These are phyloP conservation scores for Lophius americanus DNA, from an alignment of 2,797 vertebrate genomes.

Conservation along the genomic window DNA sequence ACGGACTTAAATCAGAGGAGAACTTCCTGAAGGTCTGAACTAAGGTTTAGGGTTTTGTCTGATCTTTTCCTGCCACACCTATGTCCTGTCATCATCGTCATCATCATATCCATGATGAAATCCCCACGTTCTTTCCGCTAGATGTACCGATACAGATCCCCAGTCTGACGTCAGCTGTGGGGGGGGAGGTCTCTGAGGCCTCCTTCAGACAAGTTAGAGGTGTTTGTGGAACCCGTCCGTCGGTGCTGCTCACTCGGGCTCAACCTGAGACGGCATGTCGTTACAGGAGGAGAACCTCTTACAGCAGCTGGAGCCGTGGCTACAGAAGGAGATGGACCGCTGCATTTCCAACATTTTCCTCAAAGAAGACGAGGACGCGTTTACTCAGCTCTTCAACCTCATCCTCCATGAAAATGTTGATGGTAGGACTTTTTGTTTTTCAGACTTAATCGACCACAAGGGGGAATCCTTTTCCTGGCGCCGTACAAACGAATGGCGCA, in stretches of 20 bases:
- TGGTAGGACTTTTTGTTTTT: slow-evolving; percentile 76
- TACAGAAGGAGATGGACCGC: slow-evolving; percentile 92
- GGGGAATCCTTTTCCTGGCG: no score
- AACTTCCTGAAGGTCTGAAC: no score
- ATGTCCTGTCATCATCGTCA: no score
- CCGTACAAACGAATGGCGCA: no score
- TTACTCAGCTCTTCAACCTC: slow-evolving; percentile 92
- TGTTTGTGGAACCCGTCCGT: neutral
- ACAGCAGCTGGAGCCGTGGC: slow-evolving; percentile 87
- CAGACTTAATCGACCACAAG: no score
- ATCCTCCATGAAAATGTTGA: slow-evolving; percentile 91
- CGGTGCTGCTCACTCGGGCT: neutral
- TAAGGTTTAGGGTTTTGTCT: no score
- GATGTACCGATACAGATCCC: no score
- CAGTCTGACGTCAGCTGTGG: no score
- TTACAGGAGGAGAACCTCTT: slow-evolving; percentile 84
- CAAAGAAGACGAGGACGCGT: slow-evolving; percentile 86
- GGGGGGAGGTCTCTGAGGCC: neutral
- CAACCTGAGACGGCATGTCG: neutral
- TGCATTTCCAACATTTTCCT: slow-evolving; percentile 93
- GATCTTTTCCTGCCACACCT: no score
- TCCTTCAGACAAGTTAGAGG: neutral
- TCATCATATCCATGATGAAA: no score
- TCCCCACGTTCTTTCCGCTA: no score
- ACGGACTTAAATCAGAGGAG: no score